Evolutionary conservation across 37 sponge, comb jelly and placozoan species (phyloP), one percentile per base, ranked within the genome.

Genomic region (Diacarnus erythraeanus): DNA sequence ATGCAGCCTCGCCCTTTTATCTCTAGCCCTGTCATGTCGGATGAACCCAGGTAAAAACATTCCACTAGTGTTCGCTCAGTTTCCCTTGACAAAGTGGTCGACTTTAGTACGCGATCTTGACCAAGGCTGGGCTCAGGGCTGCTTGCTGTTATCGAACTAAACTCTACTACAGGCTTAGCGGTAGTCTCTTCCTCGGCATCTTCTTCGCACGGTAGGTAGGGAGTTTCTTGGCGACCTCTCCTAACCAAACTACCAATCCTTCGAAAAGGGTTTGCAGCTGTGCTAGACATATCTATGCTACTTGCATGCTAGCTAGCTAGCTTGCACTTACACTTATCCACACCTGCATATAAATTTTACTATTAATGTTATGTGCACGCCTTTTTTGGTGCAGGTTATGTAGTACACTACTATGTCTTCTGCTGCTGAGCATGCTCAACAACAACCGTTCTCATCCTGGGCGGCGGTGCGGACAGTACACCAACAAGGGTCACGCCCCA

Each of bases 1-100:
- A 91, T 82, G 42, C 87, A 91, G 29, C 92, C 92, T 36, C 83
- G 70, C 31, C 92, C 92, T 35, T 61, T 38, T 3, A 91, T 76
- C 17, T 54, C 23, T 41, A 63, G 57, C 0, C 92, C 92, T 2
- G 65, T 61, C 92, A 91, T 91, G n/a, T 83, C 71, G 41, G 78
- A 72, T 0, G 87, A 86, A 26, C 92, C 92, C 74, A 91, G 63
- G 59, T 91, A 91, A 80, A 91, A 91, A 44, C 87, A 79, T 57
- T 91, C 92, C 22, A 44, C 47, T 0, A 84, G 63, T 38, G 35
- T 22, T 27, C 44, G 15, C 25, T 71, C 60, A 3, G 56, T 25
- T 57, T 25, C 69, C 4, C 56, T 59, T 2, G 18, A 20, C 22
- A 20, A 5, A 3, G 23, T 2, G 30, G 35, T 35, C 29, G 2